phyloP scores from a whole-genome alignment of 2,888 invertebrate genomes.

The Chouioia cunea region DNA sequence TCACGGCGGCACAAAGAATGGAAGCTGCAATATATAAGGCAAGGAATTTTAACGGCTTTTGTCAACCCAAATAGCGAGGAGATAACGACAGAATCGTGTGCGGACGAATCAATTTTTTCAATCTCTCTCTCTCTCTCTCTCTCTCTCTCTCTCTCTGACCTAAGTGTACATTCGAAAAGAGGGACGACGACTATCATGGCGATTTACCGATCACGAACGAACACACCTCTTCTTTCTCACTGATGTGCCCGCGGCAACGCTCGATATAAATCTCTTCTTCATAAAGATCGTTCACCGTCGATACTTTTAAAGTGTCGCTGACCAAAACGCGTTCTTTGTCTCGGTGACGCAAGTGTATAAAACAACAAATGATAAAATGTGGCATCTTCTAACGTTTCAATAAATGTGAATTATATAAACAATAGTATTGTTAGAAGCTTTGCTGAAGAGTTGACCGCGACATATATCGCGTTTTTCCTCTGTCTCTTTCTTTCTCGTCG shows the following conservation, averaged over 20 bases:
- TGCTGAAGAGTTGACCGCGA: no score
- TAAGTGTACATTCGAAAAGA: constrained; percentile 20
- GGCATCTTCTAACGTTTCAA: no score
- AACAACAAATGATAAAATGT: no score
- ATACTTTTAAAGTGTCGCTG: constrained; percentile 10
- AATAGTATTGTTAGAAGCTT: no score
- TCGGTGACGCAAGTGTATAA: no score
- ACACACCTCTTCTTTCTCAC: constrained; percentile 11
- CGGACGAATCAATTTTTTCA: constrained; percentile 25
- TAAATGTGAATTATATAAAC: no score
- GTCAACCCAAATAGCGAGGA: no score
- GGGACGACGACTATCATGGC: constrained; percentile 17
- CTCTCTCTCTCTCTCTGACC: background rate
- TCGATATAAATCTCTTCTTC: constrained; percentile 38
- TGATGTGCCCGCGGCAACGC: constrained; percentile 26
- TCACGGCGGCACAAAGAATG: no score
- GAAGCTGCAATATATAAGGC: no score
- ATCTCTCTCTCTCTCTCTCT: background rate
- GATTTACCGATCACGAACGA: constrained; percentile 30
- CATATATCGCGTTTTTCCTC: no score
- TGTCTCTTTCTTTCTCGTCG: no score
- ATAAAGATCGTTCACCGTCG: constrained; percentile 26
- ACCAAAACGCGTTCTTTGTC: background rate
- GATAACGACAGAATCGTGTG: background rate
- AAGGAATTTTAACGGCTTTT: no score